Percentiles rank a stretch among this genome's conserved stretches.
These are phyloP conservation scores for Rhea pennata DNA, from an alignment of 2,113 vertebrate genomes.

Conservation along the genomic window DNA sequence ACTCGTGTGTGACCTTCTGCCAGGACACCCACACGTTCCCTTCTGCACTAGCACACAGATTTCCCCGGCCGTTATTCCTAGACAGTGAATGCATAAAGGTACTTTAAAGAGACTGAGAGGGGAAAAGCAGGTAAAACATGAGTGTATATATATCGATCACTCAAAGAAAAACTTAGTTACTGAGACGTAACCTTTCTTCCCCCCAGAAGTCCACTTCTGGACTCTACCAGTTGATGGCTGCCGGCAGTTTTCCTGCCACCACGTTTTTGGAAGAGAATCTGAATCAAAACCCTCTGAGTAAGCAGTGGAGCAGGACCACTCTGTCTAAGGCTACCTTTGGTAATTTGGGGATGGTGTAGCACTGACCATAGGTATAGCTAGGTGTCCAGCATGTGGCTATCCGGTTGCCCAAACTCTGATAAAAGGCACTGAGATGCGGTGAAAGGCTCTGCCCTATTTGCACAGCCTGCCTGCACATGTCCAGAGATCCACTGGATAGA, in stretches of 20 bases:
- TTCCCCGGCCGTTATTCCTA: background rate
- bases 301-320: background rate
- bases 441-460: background rate
- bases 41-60: background rate
- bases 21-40: fast-evolving
- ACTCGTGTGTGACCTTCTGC: background rate
- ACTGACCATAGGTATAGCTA: background rate
- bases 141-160: fast-evolving
- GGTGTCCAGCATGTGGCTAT: background rate
- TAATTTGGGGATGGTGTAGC: background rate
- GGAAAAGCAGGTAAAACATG: background rate
- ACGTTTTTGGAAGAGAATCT: background rate
- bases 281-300: background rate
- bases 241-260: background rate
- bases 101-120: background rate
- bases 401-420: fast-evolving
- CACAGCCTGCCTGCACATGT: fast-evolving
- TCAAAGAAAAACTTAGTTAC: background rate
- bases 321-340: background rate
- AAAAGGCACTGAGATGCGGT: background rate
- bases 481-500: background rate
- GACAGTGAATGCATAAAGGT: fast-evolving
- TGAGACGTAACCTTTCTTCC: background rate
- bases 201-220: background rate
- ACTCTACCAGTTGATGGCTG: background rate